Evolutionary conservation across 2,113 vertebrate species (phyloP).

Genomic region (Gambusia holbrooki): DNA sequence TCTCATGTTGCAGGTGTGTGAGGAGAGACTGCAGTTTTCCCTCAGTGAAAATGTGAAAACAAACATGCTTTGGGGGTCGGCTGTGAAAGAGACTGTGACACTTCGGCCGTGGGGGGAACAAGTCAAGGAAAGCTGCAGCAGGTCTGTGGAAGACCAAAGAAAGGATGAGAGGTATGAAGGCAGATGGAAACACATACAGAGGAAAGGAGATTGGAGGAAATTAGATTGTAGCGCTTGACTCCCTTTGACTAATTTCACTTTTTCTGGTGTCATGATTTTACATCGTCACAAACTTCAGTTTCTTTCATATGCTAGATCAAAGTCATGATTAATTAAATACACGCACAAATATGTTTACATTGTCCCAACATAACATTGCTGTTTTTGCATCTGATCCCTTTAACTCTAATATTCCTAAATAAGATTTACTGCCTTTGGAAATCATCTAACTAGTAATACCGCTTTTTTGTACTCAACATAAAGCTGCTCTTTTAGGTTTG

Average conservation of each 20-base stretch:
- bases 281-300: not conserved
- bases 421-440: too few species aligned
- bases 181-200: too few species aligned
- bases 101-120: conserved; percentile 76
- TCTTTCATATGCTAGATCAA: not conserved
- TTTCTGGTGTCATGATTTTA: not conserved
- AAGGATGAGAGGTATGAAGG: conserved; percentile 66
- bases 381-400: not conserved
- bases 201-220: not conserved
- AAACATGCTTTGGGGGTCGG: conserved; percentile 83
- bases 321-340: not conserved
- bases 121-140: conserved; percentile 53
- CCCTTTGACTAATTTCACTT: not conserved
- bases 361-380: not conserved
- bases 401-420: not conserved
- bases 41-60: conserved; percentile 89
- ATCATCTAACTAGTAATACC: not conserved
- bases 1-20: conserved; percentile 83
- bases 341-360: not conserved
- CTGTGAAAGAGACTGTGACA: conserved; percentile 71
- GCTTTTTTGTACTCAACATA: not conserved
- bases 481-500: not conserved
- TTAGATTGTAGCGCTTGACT: not conserved
- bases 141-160: conserved; percentile 47
- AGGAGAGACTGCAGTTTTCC: conserved; percentile 87